Base-by-base conservation (phyloP, 1,140 invertebrate genomes). In the Pogonomyrmex californicus region DNA sequence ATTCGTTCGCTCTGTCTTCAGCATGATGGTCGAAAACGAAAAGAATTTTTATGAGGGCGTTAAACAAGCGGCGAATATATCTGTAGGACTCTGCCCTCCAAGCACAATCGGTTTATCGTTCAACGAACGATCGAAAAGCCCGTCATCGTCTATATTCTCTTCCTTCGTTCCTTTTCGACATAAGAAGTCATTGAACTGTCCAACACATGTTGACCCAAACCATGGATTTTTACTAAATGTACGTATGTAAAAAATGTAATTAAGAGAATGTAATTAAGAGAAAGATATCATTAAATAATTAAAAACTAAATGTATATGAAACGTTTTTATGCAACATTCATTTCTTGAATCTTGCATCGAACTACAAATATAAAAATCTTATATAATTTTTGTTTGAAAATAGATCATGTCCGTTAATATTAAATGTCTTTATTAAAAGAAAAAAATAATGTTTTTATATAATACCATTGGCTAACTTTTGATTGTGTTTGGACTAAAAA, bases 21-120 rank as follows among this genome's bases (percentile, higher is more conserved):
- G 63, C 79, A 88, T 86, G 88, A 85, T 91, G 77, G 89, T 76
- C 86, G 87, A 90, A 23, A 23, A 87, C 63, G 73, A n/a, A 85
- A 89, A 88, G 92, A 93, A 93, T 93, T 93, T 93, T 93, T 93
- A 93, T 91, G 91, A 88, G 89, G 89, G 77, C 90, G 89, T 93
- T 92, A 92, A 87, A 91, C 89, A 87, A 82, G 75, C 87, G 86
- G 41, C 76, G 85, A 87, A 91, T 91, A 89, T 89, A 91, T 91
- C 89, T 91, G 85, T 47, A 73, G 56, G 83, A 49, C 71, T 56
- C 51, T 71, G 77, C 76, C 78, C 56, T 51, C 76, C 47, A 38
- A 47, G 51, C 77, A 86, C 77, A 83, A 91, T 90, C 90, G 87
- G 90, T 90, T 91, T 90, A 91, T 91, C 90, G 87, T 91, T 91